A percentile compares a stretch with the other conserved stretches of the same genome.
These are phyloP conservation scores for Psylliodes chrysocephalus DNA, from an alignment of 2,888 invertebrate species.

Conservation along the genomic window DNA sequence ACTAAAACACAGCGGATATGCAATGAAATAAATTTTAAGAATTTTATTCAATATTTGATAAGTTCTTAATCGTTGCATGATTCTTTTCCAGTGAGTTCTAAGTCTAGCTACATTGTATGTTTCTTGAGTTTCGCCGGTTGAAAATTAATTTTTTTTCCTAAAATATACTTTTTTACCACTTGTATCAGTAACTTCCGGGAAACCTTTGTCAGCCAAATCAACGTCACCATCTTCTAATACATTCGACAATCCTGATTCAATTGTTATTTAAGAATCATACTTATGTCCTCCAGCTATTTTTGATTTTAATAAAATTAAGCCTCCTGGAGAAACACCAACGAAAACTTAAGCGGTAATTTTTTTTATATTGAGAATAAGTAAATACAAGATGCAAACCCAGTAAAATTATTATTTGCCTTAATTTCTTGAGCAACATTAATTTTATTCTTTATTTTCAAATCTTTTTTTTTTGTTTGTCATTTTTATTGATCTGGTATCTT, in stretches of 20 bases:
- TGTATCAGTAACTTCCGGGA: neutral
- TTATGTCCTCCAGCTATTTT: constrained; percentile 40
- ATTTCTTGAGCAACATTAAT: neutral
- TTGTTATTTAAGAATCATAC: constrained; percentile 40
- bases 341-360: constrained; percentile 15
- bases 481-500: too few species aligned
- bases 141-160: neutral
- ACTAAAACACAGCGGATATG: neutral
- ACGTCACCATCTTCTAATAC: constrained; percentile 37
- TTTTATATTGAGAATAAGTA: neutral
- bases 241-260: constrained; percentile 38
- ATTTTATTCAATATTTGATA: constrained; percentile 1
- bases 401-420: neutral
- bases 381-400: neutral
- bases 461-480: too few species aligned
- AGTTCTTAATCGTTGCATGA: neutral
- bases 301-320: constrained; percentile 42
- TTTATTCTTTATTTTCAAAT: too few species aligned
- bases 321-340: constrained; percentile 33
- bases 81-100: neutral
- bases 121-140: neutral
- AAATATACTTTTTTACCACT: neutral
- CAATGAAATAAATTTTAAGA: neutral
- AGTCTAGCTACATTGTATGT: neutral
- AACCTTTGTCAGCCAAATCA: constrained; percentile 17